A percentile compares a stretch with the other conserved stretches of the same genome.
These are phyloP conservation scores for Perizoma flavofasciatum DNA, from an alignment of 2,888 invertebrate species.

Conservation along the genomic window DNA sequence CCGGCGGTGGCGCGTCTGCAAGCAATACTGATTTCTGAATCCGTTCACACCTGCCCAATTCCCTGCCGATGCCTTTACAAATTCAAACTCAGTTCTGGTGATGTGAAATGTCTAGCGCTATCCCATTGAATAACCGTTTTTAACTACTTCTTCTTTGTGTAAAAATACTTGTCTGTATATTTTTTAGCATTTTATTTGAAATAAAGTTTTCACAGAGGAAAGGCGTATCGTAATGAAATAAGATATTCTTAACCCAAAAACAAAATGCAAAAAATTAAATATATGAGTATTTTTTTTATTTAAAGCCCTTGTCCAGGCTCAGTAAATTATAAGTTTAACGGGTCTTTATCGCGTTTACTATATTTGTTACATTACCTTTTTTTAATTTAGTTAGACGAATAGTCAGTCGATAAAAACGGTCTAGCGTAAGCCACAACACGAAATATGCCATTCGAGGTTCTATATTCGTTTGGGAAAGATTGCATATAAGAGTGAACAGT, in stretches of 20 bases:
- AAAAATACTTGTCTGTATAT: neutral
- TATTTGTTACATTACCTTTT: too few relatives aligned
- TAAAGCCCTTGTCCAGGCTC: too few relatives aligned
- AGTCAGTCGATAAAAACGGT: slow-evolving; percentile 2
- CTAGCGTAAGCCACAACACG: slow-evolving; percentile 30
- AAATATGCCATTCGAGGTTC: slow-evolving; percentile 34
- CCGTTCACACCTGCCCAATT: slow-evolving; percentile 64
- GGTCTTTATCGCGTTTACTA: too few relatives aligned
- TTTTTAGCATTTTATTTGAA: too few relatives aligned
- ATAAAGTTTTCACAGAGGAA: too few relatives aligned
- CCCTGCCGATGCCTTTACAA: slow-evolving; percentile 55
- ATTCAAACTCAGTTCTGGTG: slow-evolving; percentile 62
- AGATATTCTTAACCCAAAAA: too few relatives aligned
- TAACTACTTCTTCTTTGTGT: neutral
- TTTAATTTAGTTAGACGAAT: too few relatives aligned
- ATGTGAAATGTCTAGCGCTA: slow-evolving; percentile 43
- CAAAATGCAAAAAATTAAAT: too few relatives aligned
- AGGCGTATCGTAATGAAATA: too few relatives aligned
- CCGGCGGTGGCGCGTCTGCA: slow-evolving; percentile 55
- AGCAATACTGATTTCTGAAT: slow-evolving; percentile 63
- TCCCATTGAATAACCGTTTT: slow-evolving; percentile 27
- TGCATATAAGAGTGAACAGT: slow-evolving; percentile 50
- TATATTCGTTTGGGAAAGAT: slow-evolving; percentile 44
- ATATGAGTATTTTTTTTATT: too few relatives aligned
- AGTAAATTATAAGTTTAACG: too few relatives aligned